Evolutionary conservation across 2,797 vertebrate species (phyloP).

Genomic region (Sylvilagus floridanus): DNA sequence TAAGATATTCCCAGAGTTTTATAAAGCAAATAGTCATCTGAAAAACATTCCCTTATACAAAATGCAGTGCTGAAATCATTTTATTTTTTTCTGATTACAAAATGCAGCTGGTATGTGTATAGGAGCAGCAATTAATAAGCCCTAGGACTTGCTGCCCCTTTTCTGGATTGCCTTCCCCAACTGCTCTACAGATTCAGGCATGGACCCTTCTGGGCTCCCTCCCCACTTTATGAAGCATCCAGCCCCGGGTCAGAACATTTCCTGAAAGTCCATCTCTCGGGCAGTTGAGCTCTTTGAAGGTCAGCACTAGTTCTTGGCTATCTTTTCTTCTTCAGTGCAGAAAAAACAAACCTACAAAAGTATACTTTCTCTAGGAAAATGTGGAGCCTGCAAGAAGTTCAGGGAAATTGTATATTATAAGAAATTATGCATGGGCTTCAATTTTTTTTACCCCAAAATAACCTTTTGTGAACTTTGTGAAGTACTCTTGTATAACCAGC

Average conservation of each 20-base stretch:
- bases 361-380: not conserved
- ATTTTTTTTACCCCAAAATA: no score
- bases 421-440: no score
- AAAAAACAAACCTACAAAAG: not conserved
- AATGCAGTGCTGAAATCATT: constrained; percentile 53
- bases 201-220: not conserved
- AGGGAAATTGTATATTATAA: no score
- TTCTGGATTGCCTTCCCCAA: not conserved
- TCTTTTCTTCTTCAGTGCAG: not conserved
- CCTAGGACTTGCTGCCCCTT: not conserved
- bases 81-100: constrained; percentile 52
- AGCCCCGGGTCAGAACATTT: not conserved
- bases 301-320: not conserved
- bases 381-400: no score
- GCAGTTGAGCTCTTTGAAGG: not conserved
- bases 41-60: constrained; percentile 60
- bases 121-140: not conserved
- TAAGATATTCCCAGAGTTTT: constrained; percentile 65
- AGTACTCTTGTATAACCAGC: not conserved
- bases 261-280: not conserved
- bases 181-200: not conserved
- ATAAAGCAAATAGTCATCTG: constrained; percentile 64
- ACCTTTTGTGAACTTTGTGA: no score
- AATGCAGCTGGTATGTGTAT: not conserved
- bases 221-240: not conserved